Evolutionary conservation across 2,113 vertebrate species (phyloP).

Genomic region (Albula glossodonta): DNA sequence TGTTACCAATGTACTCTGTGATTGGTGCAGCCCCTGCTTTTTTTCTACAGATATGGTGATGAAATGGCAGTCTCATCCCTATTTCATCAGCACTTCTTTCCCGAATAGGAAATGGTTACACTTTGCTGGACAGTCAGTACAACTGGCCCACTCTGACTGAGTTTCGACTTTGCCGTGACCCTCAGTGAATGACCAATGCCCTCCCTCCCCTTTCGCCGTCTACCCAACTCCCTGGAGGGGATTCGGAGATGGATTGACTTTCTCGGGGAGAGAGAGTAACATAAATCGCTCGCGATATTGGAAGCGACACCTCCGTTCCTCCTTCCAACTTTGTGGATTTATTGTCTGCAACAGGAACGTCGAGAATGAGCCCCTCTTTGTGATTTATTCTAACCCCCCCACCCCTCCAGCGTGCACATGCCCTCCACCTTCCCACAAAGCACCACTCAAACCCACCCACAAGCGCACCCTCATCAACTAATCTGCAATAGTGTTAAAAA

Average conservation of each 20-base stretch:
- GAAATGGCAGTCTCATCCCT: too few relatives aligned
- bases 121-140: conserved; percentile 87
- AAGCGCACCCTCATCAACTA: not conserved
- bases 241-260: conserved; percentile 69
- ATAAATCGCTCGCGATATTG: conserved; percentile 64
- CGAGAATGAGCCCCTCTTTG: not conserved
- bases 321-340: conserved; percentile 61
- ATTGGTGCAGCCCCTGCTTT: too few relatives aligned
- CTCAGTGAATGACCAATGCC: not conserved
- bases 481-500: too few relatives aligned
- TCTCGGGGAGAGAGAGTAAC: conserved; percentile 54
- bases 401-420: not conserved
- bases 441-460: not conserved
- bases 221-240: conserved; percentile 35
- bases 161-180: conserved; percentile 49
- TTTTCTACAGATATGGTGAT: too few relatives aligned
- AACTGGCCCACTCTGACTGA: conserved; percentile 94
- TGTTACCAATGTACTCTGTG: too few relatives aligned
- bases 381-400: not conserved
- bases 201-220: not conserved
- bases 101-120: too few relatives aligned
- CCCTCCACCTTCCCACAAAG: conserved; percentile 8
- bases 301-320: conserved; percentile 59
- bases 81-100: not conserved
- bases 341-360: conserved; percentile 37